Percentiles rank a stretch among this genome's conserved stretches.
phyloP scores from a whole-genome alignment of 2,113 vertebrate species.

The Diphyllodes magnificus region DNA sequence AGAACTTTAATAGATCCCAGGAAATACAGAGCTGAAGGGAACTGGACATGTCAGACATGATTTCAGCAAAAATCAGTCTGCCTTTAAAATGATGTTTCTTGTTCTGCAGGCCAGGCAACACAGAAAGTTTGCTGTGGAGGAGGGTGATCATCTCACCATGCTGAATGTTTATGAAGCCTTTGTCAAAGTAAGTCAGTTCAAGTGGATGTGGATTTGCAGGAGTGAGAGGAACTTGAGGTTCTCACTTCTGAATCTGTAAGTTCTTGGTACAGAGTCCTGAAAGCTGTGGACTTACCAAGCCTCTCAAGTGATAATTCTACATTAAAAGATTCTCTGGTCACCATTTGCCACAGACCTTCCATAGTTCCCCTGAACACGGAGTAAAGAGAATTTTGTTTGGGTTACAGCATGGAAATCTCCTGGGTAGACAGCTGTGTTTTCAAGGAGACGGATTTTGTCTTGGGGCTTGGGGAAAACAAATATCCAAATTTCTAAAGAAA shows the following conservation, averaged over 20 bases:
- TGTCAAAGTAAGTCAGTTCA: constrained; percentile 82
- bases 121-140: constrained; percentile 95
- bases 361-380: neutral
- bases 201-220: neutral
- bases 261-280: neutral
- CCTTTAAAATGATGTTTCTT: neutral
- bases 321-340: neutral
- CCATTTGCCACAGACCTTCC: neutral
- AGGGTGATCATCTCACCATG: constrained; percentile 98
- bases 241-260: neutral
- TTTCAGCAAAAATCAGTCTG: neutral
- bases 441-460: neutral
- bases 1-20: neutral
- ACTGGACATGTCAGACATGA: neutral
- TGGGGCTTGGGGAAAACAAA: neutral
- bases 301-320: neutral
- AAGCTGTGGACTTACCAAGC: neutral
- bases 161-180: constrained; percentile 97
- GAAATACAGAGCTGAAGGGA: neutral
- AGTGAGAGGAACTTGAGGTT: neutral
- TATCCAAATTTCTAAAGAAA: neutral
- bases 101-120: constrained; percentile 84
- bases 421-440: neutral
- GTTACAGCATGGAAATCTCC: neutral
- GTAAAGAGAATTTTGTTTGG: neutral